phyloP scores from a whole-genome alignment of 2,888 invertebrate species.

The Tinea pellionella region DNA sequence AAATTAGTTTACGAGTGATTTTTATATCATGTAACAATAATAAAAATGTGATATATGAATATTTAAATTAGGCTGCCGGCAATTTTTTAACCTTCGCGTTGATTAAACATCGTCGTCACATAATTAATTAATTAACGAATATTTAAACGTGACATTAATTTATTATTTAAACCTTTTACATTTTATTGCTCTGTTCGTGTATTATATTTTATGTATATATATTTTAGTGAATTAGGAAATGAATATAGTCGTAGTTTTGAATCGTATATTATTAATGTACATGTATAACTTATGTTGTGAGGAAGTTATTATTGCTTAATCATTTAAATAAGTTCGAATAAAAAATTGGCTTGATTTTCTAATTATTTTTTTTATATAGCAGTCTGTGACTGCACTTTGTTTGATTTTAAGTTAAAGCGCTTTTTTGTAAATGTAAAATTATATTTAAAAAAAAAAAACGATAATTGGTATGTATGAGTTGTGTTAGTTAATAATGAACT shows the following conservation, averaged over 20 bases:
- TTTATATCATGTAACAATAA: not conserved
- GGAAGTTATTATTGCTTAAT: constrained; percentile 46
- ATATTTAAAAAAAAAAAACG: too few species aligned
- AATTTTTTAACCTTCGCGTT: constrained; percentile 50
- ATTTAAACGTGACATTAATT: constrained; percentile 46
- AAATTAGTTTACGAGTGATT: not conserved
- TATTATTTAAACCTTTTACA: constrained; percentile 42
- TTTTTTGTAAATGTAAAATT: too few species aligned
- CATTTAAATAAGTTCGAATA: constrained; percentile 54
- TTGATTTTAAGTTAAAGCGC: too few species aligned
- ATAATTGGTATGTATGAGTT: too few species aligned
- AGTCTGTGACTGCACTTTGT: too few species aligned
- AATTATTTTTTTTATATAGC: constrained; percentile 1
- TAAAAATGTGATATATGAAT: not conserved
- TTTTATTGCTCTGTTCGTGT: constrained; percentile 44
- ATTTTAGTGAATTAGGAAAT: constrained; percentile 41
- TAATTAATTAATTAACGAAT: constrained; percentile 59
- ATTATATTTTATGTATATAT: too few species aligned
- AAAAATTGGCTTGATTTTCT: constrained; percentile 32
- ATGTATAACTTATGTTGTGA: constrained; percentile 37
- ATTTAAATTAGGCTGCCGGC: constrained; percentile 33
- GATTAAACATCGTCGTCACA: constrained; percentile 51
- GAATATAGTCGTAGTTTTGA: constrained; percentile 23
- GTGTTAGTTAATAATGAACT: too few species aligned
- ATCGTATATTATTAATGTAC: constrained; percentile 43